phyloP scores from a whole-genome alignment of 1,140 invertebrate species.

The Drosophila ercepeae region DNA sequence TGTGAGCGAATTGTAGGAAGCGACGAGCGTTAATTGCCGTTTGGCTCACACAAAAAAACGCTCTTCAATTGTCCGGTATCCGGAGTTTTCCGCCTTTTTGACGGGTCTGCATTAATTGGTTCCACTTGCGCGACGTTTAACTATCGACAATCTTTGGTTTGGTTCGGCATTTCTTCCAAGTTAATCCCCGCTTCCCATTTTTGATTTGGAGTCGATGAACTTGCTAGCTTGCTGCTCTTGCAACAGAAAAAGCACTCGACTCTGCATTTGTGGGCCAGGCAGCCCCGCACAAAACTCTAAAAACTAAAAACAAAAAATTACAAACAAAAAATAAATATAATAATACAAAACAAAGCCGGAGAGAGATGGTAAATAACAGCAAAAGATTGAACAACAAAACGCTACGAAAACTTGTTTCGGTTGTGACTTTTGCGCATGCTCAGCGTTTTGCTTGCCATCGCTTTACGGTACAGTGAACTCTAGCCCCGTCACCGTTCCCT shows the following conservation, averaged over 20 bases:
- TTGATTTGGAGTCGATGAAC: conserved; percentile 53
- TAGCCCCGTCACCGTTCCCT: conserved; percentile 12
- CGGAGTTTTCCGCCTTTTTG: conserved; percentile 35
- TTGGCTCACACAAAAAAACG: conserved; percentile 23
- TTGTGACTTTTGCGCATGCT: conserved; percentile 76
- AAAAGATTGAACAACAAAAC: conserved; percentile 49
- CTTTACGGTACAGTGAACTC: conserved; percentile 80
- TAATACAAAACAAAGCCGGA: conserved; percentile 35
- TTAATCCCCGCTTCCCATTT: conserved; percentile 7
- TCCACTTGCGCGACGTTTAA: conserved; percentile 73
- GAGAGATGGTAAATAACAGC: conserved; percentile 23
- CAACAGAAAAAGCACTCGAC: conserved; percentile 24
- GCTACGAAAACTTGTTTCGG: conserved; percentile 69
- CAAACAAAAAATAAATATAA: conserved; percentile 20
- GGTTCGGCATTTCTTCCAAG: conserved; percentile 43
- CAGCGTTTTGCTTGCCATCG: conserved; percentile 62
- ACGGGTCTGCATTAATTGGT: conserved; percentile 67
- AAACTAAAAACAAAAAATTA: conserved; percentile 24
- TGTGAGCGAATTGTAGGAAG: conserved; percentile 32
- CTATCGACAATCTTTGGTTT: conserved; percentile 56
- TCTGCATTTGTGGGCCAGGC: conserved; percentile 54
- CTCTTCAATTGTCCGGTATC: conserved; percentile 43
- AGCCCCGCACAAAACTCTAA: conserved; percentile 12
- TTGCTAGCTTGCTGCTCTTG: not conserved
- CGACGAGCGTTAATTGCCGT: conserved; percentile 23